phyloP scores from a whole-genome alignment of 2,888 invertebrate species.

The Athalia circularis region DNA sequence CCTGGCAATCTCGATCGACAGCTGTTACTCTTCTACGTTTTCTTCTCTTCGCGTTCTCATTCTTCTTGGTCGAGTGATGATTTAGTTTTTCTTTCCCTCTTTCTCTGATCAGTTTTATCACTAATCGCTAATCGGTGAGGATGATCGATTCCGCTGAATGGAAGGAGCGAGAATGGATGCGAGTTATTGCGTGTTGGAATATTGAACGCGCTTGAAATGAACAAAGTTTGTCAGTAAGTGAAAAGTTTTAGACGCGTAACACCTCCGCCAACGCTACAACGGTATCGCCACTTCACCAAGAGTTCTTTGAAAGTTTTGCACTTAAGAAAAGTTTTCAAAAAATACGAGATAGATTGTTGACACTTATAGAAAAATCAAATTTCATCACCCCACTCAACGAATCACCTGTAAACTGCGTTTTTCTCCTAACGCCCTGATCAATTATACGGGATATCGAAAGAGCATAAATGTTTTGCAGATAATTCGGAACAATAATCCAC shows the following conservation, averaged over 20 bases:
- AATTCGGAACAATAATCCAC: too few species aligned
- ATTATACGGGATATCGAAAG: too few species aligned
- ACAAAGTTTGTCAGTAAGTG: slow-evolving; percentile 42
- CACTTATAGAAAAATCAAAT: slow-evolving; percentile 1
- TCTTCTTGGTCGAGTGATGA: neutral
- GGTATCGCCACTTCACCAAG: neutral
- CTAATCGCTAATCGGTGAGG: neutral
- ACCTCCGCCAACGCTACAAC: too few species aligned
- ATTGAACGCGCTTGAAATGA: slow-evolving; percentile 22
- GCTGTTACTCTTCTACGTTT: slow-evolving; percentile 1
- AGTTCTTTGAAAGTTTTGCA: slow-evolving; percentile 20
- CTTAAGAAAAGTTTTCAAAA: slow-evolving; percentile 7
- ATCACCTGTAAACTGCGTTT: too few species aligned
- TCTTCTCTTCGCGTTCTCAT: neutral
- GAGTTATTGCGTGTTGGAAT: slow-evolving; percentile 10
- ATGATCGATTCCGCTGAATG: slow-evolving; percentile 9
- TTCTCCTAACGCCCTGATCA: too few species aligned
- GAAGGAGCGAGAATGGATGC: neutral
- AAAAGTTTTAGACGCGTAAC: slow-evolving; percentile 26
- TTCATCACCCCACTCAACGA: neutral
- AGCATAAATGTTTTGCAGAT: too few species aligned
- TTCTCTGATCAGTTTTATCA: slow-evolving; percentile 22
- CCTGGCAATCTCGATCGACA: slow-evolving; percentile 29
- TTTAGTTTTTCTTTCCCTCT: neutral
- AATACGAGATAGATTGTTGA: slow-evolving; percentile 27